Evolutionary conservation across 2,797 vertebrate genomes (phyloP).

Genomic region (Propithecus perrieri): DNA sequence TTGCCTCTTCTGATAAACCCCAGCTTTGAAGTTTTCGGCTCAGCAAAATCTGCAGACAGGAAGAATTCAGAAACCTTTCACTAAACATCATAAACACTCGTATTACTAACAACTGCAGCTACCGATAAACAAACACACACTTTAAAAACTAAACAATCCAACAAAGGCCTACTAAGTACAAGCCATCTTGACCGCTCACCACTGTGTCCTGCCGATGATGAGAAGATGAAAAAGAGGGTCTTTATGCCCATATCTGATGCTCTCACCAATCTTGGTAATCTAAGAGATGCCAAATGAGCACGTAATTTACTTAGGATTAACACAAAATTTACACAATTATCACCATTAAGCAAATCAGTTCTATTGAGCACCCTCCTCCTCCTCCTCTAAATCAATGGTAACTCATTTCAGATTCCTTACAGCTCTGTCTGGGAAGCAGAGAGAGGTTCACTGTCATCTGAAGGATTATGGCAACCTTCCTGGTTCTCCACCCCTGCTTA

Average conservation of each 20-base stretch:
- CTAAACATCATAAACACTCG: neutral
- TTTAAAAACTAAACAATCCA: constrained; percentile 57
- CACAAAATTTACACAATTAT: constrained; percentile 64
- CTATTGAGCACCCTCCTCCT: constrained; percentile 48
- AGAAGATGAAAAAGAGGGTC: constrained; percentile 8
- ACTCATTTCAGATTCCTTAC: constrained; percentile 90
- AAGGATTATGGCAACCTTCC: constrained; percentile 77
- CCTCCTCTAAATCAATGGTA: constrained; percentile 94
- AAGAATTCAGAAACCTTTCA: constrained; percentile 21
- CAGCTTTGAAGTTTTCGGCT: constrained; percentile 5
- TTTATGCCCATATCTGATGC: neutral
- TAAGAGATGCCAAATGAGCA: constrained; percentile 18
- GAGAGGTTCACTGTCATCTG: constrained; percentile 82
- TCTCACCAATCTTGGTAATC: constrained; percentile 39
- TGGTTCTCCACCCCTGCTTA: neutral
- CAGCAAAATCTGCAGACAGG: neutral
- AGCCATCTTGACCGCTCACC: constrained; percentile 11
- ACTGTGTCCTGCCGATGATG: neutral
- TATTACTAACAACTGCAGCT: neutral
- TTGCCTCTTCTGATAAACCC: constrained; percentile 10
- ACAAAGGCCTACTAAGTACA: constrained; percentile 67
- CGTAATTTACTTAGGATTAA: constrained; percentile 57
- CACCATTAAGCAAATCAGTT: constrained; percentile 69
- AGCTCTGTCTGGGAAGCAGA: constrained; percentile 79
- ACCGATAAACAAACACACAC: constrained; percentile 82